A percentile compares a stretch with the other conserved stretches of the same genome.
Evolutionary conservation across 1,140 invertebrate genomes (phyloP).

Genomic region (Pogonus chalceus): DNA sequence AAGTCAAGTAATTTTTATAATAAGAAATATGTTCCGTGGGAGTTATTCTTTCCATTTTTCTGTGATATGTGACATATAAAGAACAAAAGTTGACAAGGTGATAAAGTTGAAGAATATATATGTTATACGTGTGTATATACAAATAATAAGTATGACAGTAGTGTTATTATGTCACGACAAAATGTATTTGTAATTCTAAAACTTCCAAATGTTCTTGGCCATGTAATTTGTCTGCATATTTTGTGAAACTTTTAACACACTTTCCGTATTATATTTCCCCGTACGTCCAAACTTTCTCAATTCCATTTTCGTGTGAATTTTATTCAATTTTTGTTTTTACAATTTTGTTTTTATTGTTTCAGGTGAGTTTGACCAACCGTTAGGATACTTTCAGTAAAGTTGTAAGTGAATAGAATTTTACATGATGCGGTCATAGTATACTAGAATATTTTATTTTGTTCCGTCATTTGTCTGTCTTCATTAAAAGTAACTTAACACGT

Average conservation of each 20-base stretch:
- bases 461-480: not conserved
- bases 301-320: not conserved
- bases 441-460: not conserved
- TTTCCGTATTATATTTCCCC: not conserved
- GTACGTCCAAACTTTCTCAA: constrained; percentile 1
- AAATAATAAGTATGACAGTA: no score
- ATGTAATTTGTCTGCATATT: not conserved
- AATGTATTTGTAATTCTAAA: no score
- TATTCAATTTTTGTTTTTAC: constrained; percentile 3
- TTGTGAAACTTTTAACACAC: not conserved
- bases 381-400: not conserved
- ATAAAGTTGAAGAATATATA: no score
- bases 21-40: no score
- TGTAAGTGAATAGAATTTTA: no score
- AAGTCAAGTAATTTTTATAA: no score
- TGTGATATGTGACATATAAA: no score
- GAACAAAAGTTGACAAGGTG: no score
- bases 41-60: no score
- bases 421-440: no score
- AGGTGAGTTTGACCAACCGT: not conserved
- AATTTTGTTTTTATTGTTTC: constrained; percentile 4
- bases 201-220: not conserved
- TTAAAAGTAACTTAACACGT: not conserved
- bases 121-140: no score
- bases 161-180: no score